A percentile compares a stretch with the other conserved stretches of the same genome.
Conservation (phyloP, 1,140 invertebrate genomes). For the Polypedilum vanderplanki region DNA sequence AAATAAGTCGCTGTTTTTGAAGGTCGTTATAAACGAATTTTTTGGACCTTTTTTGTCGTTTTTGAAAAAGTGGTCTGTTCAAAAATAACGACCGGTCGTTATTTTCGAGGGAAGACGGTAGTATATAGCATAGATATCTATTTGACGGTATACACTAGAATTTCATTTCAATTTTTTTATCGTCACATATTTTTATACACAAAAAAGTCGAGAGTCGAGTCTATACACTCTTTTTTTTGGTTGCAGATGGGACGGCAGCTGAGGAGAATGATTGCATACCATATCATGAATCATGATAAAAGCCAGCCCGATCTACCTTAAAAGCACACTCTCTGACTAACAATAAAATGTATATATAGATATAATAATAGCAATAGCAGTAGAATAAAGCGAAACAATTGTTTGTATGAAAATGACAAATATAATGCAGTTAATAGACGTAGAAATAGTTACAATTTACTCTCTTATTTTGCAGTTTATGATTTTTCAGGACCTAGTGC, state of each 20-base stretch:
- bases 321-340: neutral
- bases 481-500: no score
- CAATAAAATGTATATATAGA: neutral
- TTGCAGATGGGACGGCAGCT: neutral
- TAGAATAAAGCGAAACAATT: neutral
- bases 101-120: no score
- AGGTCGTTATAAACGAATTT: no score
- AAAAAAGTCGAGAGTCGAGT: neutral
- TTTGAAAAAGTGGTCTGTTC: no score
- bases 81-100: no score
- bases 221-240: no score
- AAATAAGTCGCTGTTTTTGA: no score
- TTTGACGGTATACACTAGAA: neutral
- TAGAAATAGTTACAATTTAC: neutral
- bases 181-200: constrained; percentile 1
- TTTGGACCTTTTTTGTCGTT: no score
- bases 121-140: neutral
- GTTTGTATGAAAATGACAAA: constrained; percentile 13
- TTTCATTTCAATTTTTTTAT: neutral
- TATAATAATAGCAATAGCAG: neutral
- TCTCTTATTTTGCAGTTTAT: no score
- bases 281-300: constrained; percentile 13
- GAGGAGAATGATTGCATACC: neutral
- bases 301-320: neutral
- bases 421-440: constrained; percentile 13